A percentile compares a stretch with the other conserved stretches of the same genome.
Evolutionary conservation across 1,140 invertebrate genomes (phyloP).

Genomic region (Cyclina sinensis): DNA sequence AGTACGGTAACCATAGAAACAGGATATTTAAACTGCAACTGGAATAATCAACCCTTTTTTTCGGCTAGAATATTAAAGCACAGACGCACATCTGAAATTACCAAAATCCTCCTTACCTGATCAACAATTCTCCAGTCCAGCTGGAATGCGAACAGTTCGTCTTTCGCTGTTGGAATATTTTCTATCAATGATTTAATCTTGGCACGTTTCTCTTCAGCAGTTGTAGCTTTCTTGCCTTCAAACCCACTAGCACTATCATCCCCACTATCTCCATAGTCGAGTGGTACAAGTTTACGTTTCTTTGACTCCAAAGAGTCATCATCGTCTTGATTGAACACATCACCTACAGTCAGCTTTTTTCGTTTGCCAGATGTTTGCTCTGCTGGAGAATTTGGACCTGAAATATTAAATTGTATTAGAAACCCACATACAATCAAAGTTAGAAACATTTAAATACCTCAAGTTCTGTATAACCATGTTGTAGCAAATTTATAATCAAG

Average conservation of each 20-base stretch:
- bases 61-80: too few species aligned
- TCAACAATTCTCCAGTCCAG: constrained; percentile 97
- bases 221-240: constrained; percentile 84
- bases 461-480: too few species aligned
- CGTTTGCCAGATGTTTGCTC: constrained; percentile 86
- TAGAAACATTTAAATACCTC: too few species aligned
- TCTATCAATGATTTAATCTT: constrained; percentile 99
- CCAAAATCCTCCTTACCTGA: constrained; percentile 89
- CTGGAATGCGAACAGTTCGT: constrained; percentile 97
- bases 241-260: constrained; percentile 69
- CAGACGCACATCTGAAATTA: too few species aligned
- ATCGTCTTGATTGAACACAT: constrained; percentile 97
- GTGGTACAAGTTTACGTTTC: constrained; percentile 94
- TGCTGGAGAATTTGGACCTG: constrained; percentile 71
- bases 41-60: too few species aligned
- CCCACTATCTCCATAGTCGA: constrained; percentile 88
- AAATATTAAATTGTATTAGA: too few species aligned
- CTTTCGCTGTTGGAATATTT: constrained; percentile 99
- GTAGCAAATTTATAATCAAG: too few species aligned
- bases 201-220: constrained; percentile 96
- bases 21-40: too few species aligned
- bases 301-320: constrained; percentile 90
- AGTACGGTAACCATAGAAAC: too few species aligned
- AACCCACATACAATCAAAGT: too few species aligned
- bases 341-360: constrained; percentile 94